Evolutionary conservation across 64 coral and sea anemone genomes (phyloP), one percentile per base, ranked within the genome.

Genomic region (Dendrophyllia cribrosa): DNA sequence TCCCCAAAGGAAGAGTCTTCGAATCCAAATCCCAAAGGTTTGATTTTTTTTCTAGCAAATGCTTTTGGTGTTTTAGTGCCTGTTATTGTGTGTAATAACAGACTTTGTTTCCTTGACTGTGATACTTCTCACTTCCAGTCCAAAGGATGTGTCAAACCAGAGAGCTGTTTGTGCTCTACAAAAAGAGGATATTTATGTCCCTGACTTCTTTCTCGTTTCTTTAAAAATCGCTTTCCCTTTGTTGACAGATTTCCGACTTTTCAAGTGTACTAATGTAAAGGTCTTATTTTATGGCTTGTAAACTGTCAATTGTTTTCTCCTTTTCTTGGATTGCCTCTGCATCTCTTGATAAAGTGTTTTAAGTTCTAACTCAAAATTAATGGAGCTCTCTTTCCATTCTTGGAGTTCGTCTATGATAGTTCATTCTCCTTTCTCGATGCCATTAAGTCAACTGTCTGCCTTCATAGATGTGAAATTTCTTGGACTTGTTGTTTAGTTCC

Each of bases 81-180:
- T 58, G 48, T 10, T 64, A 92, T 45, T 45, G 22, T 86, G 59
- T 92, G 90, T 9, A 15, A 74, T 49, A 15, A 81, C 81, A 20
- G 80, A 48, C 52, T 92, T 76, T 25, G 49, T 75, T 85, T 87
- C 83, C 20, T 26, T 79, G 9, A 87, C 83, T 21, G 9, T 70
- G 5, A 87, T 79, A 44, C 74, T 87, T 24, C 67, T 50, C n/a
- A 93, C 1, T 23, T 87, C 91, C 2, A 93, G 46, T 3, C 85
- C 91, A 93, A 93, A 88, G 58, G 91, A 78, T 3, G 50, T 68
- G 5, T 61, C 43, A 79, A 93, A 93, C 91, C 91, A 87, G 16
- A 88, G 43, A 23, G 91, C 91, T 68, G 62, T 61, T 6, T 93
- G 21, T 14, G 91, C 91, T 20, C 84, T 58, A 47, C 58, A 23